Evolutionary conservation across 2,797 vertebrate species (phyloP).

Genomic region (Danionella dracula): DNA sequence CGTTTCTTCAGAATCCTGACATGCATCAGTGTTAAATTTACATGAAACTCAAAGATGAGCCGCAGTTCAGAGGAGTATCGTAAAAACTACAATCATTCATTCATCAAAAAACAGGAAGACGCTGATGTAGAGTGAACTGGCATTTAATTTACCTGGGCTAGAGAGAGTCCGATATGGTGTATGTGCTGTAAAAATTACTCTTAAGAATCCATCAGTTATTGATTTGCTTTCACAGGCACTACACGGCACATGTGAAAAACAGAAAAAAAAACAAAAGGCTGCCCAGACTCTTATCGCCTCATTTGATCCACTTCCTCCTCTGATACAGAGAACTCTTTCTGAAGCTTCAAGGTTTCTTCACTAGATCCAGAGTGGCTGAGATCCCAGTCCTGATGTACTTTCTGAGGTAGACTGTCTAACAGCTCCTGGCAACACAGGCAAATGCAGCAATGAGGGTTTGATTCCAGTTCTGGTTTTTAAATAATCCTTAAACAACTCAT

Average conservation of each 20-base stretch:
- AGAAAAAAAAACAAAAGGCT: slow-evolving; percentile 20
- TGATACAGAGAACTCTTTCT: slow-evolving; percentile 83
- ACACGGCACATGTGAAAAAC: slow-evolving; percentile 15
- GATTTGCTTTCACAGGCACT: slow-evolving; percentile 44
- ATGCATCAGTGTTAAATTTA: too few species aligned
- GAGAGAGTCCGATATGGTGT: slow-evolving; percentile 57
- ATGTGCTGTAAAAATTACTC: slow-evolving; percentile 53
- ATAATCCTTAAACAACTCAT: not conserved
- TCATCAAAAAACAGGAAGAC: not conserved
- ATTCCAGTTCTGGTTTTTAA: not conserved
- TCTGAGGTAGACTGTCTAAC: slow-evolving; percentile 90
- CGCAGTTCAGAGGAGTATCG: too few species aligned
- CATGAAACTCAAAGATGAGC: too few species aligned
- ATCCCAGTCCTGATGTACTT: slow-evolving; percentile 84
- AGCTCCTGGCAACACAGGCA: slow-evolving; percentile 72
- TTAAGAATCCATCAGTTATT: slow-evolving; percentile 20
- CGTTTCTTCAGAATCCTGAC: too few species aligned
- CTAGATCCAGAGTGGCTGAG: slow-evolving; percentile 68
- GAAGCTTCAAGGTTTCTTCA: slow-evolving; percentile 41
- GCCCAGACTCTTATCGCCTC: slow-evolving; percentile 50
- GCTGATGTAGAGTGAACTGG: slow-evolving; percentile 45
- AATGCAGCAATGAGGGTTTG: not conserved
- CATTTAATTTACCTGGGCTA: slow-evolving; percentile 67
- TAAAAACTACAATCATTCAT: not conserved
- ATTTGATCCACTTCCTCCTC: slow-evolving; percentile 83